These are phyloP conservation scores for Amazona guildingii DNA, from an alignment of 2,113 vertebrate species.

Conservation along the genomic window DNA sequence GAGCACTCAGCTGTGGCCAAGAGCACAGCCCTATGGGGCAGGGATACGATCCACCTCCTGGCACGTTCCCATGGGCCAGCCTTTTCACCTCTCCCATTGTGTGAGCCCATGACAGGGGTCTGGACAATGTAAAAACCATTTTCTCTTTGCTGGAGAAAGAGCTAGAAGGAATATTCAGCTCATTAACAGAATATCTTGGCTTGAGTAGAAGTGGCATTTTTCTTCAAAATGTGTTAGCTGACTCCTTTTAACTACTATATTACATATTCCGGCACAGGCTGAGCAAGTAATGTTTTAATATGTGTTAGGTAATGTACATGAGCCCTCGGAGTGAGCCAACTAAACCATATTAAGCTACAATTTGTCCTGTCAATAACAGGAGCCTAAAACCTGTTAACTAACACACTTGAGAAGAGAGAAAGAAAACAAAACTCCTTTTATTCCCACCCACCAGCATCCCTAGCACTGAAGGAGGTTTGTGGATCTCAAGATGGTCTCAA, in stretches of 20 bases:
- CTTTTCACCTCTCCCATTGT: neutral
- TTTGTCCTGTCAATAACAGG: slow-evolving; percentile 17
- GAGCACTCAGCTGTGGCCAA: fast-evolving
- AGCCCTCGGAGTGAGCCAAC: slow-evolving; percentile 16
- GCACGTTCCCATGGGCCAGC: neutral
- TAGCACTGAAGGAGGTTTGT: neutral
- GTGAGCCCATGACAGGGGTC: neutral
- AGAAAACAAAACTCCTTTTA: slow-evolving; percentile 22
- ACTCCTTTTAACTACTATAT: slow-evolving; percentile 23
- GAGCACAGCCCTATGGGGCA: neutral
- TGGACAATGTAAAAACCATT: neutral
- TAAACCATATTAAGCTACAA: slow-evolving; percentile 26
- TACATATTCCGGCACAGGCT: neutral
- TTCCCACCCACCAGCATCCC: neutral
- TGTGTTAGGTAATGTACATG: neutral
- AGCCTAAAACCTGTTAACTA: slow-evolving; percentile 24
- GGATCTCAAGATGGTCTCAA: slow-evolving; percentile 34
- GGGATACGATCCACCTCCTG: fast-evolving
- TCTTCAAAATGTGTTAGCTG: slow-evolving; percentile 48
- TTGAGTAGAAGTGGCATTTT: slow-evolving; percentile 36
- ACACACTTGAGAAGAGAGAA: neutral
- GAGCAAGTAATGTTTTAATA: slow-evolving; percentile 41
- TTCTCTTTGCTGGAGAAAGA: slow-evolving; percentile 4
- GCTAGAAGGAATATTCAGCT: slow-evolving; percentile 21
- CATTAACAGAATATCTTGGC: slow-evolving; percentile 55